Evolutionary conservation across 2,113 vertebrate species (phyloP), one percentile per base, ranked within the genome.

Genomic region (Saccopteryx bilineata): DNA sequence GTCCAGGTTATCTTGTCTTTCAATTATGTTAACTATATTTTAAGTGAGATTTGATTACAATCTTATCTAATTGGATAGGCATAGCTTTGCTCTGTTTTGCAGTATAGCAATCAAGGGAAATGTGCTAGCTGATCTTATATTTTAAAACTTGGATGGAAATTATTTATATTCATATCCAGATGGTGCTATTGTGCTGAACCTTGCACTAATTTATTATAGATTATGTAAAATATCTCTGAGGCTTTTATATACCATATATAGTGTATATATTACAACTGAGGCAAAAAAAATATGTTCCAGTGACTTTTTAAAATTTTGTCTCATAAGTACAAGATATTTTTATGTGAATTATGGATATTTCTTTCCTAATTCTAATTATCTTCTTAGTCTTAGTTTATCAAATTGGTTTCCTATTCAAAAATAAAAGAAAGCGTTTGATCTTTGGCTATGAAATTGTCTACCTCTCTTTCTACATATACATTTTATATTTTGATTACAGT

Each of bases 351-450:
- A 61, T 92, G 63, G 14, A 10, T 86, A 82, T 48, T 72, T 88
- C 23, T 88, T 87, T 66, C 24, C 13, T 76, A 94, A 91, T 63
- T 92, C 11, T 81, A 91, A 90, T 93, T 74, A 87, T 75, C 23
- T n/a, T 87, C 18, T 58, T 93, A 68, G 48, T 92, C 14, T 71
- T 68, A 31, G 39, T 87, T 94, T 88, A 72, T 66, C 5, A 66
- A 60, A 31, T 80, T 72, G 46, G 19, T 87, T 93, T 87, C 18
- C 3, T 87, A 79, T 63, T 80, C 76, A 71, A 10, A 71, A 60
- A 87, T 92, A 74, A 92, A 56, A 81, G 88, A 79, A 94, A 94
- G n/a, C 33, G 84, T 71, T 61, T 93, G 76, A 46, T 95, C 9
- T 94, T 93, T 87, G 65, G 5, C 54, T 76, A 69, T 76, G 28